A percentile compares a stretch with the other conserved stretches of the same genome.
Conservation (phyloP, 1,140 invertebrate species). For the Drosophila insularis region DNA sequence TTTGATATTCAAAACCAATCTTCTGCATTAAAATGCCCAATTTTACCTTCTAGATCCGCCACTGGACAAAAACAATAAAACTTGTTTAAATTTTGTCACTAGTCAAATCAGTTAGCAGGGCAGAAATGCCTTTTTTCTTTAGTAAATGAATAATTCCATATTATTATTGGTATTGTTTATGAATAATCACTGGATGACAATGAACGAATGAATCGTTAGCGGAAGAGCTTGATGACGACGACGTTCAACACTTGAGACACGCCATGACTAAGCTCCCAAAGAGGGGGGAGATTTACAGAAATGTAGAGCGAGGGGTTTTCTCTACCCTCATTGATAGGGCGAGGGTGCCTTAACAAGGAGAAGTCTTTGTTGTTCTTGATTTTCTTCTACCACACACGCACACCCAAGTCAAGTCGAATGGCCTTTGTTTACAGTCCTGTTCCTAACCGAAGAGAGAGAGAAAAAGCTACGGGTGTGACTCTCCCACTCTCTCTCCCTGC, state of each 20-base stretch:
- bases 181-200: background rate
- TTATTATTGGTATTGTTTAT: background rate
- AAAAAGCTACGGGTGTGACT: background rate
- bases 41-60: too few relatives aligned
- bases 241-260: background rate
- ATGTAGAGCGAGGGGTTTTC: too few relatives aligned
- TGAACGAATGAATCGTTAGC: background rate
- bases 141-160: background rate
- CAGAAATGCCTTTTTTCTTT: too few relatives aligned
- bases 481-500: background rate
- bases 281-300: background rate
- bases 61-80: too few relatives aligned
- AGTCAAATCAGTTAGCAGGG: too few relatives aligned
- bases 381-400: too few relatives aligned
- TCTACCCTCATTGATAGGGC: too few relatives aligned
- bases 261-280: slow-evolving; percentile 1
- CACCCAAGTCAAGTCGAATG: background rate
- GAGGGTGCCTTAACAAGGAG: background rate
- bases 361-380: background rate
- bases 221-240: slow-evolving; percentile 3
- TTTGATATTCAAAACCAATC: too few relatives aligned
- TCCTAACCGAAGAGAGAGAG: background rate
- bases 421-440: slow-evolving; percentile 4
- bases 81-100: too few relatives aligned
- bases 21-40: too few relatives aligned